Conservation (phyloP, 2,888 invertebrate genomes). For the Nymphalis urticae region DNA sequence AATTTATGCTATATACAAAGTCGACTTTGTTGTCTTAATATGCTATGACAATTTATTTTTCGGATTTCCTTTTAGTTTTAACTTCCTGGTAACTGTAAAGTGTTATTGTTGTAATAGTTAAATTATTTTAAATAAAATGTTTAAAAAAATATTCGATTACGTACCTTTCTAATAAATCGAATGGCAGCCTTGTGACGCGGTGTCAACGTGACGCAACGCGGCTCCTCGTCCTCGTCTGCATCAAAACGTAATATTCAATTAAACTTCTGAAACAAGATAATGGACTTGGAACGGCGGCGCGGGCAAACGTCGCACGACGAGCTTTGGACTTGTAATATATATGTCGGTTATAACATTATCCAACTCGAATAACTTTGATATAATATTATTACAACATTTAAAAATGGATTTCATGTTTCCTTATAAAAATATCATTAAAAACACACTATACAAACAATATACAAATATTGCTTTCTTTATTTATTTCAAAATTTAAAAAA, state of each 20-base stretch:
- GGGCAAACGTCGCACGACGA: constrained; percentile 18
- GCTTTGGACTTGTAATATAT: constrained; percentile 28
- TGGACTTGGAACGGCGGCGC: constrained; percentile 29
- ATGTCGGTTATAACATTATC: constrained; percentile 29
- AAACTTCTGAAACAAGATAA: constrained; percentile 41
- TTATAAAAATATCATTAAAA: too few species aligned
- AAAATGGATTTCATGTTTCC: too few species aligned
- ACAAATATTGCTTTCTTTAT: too few species aligned
- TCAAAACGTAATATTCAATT: constrained; percentile 49
- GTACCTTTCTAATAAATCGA: constrained; percentile 94
- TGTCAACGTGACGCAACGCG: constrained; percentile 90
- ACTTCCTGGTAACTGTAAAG: too few species aligned
- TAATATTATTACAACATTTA: constrained; percentile 13
- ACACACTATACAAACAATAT: too few species aligned
- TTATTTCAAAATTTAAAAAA: too few species aligned
- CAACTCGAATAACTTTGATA: constrained; percentile 23
- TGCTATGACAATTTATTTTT: too few species aligned
- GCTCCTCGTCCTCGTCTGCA: constrained; percentile 90
- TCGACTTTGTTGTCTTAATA: not conserved
- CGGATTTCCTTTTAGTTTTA: too few species aligned
- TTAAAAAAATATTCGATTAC: constrained; percentile 45
- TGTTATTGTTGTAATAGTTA: not conserved
- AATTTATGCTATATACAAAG: not conserved
- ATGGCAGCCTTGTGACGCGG: constrained; percentile 94
- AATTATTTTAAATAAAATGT: not conserved